Conservation (phyloP, 2,113 vertebrate species). For the Neogale vison region DNA sequence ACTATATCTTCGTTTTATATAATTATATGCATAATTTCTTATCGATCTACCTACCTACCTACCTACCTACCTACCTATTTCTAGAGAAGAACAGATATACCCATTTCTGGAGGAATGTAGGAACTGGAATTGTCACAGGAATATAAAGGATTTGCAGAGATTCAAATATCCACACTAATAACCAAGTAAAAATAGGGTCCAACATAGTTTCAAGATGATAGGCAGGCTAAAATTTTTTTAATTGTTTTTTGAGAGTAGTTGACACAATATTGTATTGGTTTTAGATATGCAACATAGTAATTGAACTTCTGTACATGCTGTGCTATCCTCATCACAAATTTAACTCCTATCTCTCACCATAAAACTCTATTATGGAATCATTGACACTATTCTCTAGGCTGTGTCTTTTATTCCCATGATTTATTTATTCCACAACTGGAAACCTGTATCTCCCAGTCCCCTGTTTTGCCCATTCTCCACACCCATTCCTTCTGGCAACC, state of each 20-base stretch:
- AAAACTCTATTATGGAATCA: not conserved
- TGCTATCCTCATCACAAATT: not conserved
- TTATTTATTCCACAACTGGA: not conserved
- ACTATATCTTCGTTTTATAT: not conserved
- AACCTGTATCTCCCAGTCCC: not conserved
- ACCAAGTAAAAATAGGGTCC: not conserved
- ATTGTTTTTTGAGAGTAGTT: not conserved
- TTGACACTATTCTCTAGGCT: not conserved
- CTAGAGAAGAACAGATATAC: not conserved
- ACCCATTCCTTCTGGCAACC: not conserved
- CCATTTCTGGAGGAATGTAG: not conserved
- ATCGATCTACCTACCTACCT: not conserved
- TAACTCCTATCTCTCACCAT: not conserved
- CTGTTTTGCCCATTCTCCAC: not conserved
- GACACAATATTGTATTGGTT: not conserved
- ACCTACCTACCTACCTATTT: not conserved
- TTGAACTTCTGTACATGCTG: not conserved
- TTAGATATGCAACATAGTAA: not conserved
- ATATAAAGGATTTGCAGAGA: not conserved
- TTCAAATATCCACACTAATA: not conserved
- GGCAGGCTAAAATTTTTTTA: not conserved
- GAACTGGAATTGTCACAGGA: not conserved
- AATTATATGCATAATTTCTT: not conserved
- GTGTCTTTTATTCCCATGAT: not conserved
- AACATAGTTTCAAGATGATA: not conserved